A percentile compares a stretch with the other conserved stretches of the same genome.
These are phyloP conservation scores for Trematocara stigmaticum DNA, from an alignment of 2,113 vertebrate species.

Conservation along the genomic window DNA sequence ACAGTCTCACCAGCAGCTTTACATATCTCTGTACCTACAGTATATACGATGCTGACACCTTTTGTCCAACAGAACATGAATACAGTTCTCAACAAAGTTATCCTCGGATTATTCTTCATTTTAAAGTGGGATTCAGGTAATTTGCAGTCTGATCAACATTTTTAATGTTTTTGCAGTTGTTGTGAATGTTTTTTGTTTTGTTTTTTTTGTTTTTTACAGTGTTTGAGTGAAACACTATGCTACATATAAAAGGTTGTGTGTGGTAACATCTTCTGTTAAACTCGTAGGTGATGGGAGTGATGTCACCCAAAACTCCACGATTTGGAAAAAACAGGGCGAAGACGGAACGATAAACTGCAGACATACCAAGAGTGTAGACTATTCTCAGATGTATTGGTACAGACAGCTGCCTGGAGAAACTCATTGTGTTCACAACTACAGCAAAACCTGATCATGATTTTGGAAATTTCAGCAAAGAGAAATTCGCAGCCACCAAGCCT, in stretches of 20 bases:
- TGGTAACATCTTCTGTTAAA: not conserved
- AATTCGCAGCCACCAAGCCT: not conserved
- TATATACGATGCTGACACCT: fast-evolving
- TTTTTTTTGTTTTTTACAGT: fast-evolving
- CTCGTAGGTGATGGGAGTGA: not conserved
- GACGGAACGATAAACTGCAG: constrained; percentile 11
- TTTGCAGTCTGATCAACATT: not conserved
- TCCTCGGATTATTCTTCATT: not conserved
- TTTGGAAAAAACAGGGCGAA: not conserved
- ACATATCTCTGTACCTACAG: not conserved
- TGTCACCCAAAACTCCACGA: not conserved
- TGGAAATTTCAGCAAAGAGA: fast-evolving
- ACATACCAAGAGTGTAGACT: not conserved
- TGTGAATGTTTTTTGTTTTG: not conserved
- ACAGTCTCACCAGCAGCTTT: not conserved
- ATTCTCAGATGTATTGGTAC: constrained; percentile 59
- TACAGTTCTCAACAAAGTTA: not conserved
- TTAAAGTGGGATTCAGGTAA: not conserved
- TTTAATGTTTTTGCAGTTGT: not conserved
- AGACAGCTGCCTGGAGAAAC: not conserved
- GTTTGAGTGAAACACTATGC: not conserved
- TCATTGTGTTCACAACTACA: fast-evolving
- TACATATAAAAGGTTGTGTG: not conserved
- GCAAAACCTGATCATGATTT: not conserved
- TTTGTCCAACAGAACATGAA: not conserved